Conservation (phyloP, 2,888 invertebrate species). For the Morpho deidamia region DNA sequence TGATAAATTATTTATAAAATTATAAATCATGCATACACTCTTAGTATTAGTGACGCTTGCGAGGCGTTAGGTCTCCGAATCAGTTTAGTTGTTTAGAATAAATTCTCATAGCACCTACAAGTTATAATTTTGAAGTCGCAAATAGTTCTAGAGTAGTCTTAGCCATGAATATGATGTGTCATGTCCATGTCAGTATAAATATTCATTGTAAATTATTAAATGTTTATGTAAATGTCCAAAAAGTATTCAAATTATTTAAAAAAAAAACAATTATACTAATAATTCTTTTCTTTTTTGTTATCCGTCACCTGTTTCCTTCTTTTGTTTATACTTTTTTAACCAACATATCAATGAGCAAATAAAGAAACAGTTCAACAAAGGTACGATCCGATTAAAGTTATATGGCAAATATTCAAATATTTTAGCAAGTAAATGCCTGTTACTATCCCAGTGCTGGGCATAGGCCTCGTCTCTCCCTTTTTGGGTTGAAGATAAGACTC, state of each 20-base stretch:
- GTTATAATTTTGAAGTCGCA: slow-evolving; percentile 69
- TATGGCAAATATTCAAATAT: no score
- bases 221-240: slow-evolving; percentile 79
- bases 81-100: slow-evolving; percentile 70
- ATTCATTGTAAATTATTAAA: slow-evolving; percentile 79
- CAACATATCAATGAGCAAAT: not conserved
- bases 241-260: slow-evolving; percentile 79
- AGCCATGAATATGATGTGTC: slow-evolving; percentile 74
- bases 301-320: slow-evolving; percentile 42
- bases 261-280: slow-evolving; percentile 65
- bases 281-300: slow-evolving; percentile 68
- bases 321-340: slow-evolving; percentile 25
- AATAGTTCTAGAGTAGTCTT: slow-evolving; percentile 73
- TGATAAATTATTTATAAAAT: slow-evolving; percentile 70
- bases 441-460: no score
- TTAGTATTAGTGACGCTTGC: slow-evolving; percentile 68
- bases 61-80: slow-evolving; percentile 59
- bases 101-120: slow-evolving; percentile 73
- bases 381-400: no score
- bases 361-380: no score
- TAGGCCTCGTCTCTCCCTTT: no score
- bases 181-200: slow-evolving; percentile 77
- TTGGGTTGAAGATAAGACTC: no score
- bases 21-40: slow-evolving; percentile 76
- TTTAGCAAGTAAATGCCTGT: no score